Evolutionary conservation across 1,140 invertebrate genomes (phyloP).

Genomic region (Microvelia longipes): DNA sequence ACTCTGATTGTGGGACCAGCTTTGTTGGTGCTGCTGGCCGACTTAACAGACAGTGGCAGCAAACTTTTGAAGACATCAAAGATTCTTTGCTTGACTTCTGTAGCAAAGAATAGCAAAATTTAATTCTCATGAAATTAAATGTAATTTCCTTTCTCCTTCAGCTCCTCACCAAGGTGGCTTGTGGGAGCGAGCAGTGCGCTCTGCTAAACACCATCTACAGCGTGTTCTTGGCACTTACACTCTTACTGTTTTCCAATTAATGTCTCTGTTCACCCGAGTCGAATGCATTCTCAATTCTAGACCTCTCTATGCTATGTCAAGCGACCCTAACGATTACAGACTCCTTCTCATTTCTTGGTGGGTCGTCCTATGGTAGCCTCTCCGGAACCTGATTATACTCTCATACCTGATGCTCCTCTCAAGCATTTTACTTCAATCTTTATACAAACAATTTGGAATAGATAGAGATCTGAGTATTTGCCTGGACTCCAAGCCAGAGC

Average conservation of each 20-base stretch:
- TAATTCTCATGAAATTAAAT: slow-evolving; percentile 29
- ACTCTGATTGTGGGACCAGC: slow-evolving; percentile 29
- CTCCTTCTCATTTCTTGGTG: slow-evolving; percentile 25
- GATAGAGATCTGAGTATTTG: slow-evolving; percentile 2
- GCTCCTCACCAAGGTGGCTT: no score
- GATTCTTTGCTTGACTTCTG: no score
- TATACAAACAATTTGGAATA: slow-evolving; percentile 4
- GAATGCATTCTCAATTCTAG: slow-evolving; percentile 22
- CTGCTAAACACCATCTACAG: slow-evolving; percentile 28
- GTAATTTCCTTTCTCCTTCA: no score
- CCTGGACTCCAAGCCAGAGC: background rate
- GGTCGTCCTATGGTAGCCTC: slow-evolving; percentile 21
- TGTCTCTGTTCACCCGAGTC: slow-evolving; percentile 14
- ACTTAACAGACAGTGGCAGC: no score
- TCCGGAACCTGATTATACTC: slow-evolving; percentile 26
- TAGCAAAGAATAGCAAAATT: no score
- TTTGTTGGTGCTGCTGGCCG: slow-evolving; percentile 23
- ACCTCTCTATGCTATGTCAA: slow-evolving; percentile 13
- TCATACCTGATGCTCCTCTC: no score
- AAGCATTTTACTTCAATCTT: no score
- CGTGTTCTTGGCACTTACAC: slow-evolving; percentile 16
- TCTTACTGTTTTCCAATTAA: slow-evolving; percentile 19
- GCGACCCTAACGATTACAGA: slow-evolving; percentile 20
- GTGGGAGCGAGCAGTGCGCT: no score
- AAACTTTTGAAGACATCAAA: no score